Evolutionary conservation across 2,888 invertebrate species (phyloP).

Genomic region (Anarsia innoxiella): DNA sequence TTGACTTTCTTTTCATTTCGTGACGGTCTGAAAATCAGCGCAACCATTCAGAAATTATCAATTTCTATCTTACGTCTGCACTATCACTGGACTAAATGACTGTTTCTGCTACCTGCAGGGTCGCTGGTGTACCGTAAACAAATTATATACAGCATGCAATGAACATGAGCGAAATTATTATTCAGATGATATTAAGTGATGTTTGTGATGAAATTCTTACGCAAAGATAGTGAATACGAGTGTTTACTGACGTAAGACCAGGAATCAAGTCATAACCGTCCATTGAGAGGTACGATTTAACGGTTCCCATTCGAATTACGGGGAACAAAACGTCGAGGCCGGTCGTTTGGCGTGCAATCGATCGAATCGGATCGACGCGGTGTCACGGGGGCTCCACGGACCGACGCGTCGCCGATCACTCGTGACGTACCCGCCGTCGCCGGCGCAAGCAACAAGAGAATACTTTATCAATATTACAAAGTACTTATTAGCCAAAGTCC

Average conservation of each 20-base stretch:
- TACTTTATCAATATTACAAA: too few species aligned
- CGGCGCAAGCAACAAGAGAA: conserved; percentile 6
- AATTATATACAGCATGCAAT: too few species aligned
- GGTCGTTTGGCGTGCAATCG: conserved; percentile 27
- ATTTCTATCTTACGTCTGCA: neutral
- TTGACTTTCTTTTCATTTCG: conserved; percentile 9
- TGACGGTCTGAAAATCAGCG: conserved; percentile 4
- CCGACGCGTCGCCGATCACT: conserved; percentile 36
- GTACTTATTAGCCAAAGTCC: too few species aligned
- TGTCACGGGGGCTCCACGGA: conserved; percentile 44
- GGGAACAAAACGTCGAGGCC: conserved; percentile 24
- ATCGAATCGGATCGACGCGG: conserved; percentile 30
- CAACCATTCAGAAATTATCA: neutral
- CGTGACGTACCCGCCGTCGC: conserved; percentile 28
- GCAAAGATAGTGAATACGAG: neutral
- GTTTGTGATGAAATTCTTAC: neutral
- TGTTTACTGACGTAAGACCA: conserved; percentile 9
- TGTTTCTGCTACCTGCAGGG: too few species aligned
- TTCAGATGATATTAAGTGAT: too few species aligned
- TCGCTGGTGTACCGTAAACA: too few species aligned
- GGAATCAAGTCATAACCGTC: conserved; percentile 20
- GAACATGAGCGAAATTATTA: too few species aligned
- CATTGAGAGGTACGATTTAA: conserved; percentile 24
- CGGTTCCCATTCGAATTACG: conserved; percentile 33
- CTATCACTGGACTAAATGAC: too few species aligned